Conservation (phyloP, 2,888 invertebrate genomes). For the Diogma glabrata region DNA sequence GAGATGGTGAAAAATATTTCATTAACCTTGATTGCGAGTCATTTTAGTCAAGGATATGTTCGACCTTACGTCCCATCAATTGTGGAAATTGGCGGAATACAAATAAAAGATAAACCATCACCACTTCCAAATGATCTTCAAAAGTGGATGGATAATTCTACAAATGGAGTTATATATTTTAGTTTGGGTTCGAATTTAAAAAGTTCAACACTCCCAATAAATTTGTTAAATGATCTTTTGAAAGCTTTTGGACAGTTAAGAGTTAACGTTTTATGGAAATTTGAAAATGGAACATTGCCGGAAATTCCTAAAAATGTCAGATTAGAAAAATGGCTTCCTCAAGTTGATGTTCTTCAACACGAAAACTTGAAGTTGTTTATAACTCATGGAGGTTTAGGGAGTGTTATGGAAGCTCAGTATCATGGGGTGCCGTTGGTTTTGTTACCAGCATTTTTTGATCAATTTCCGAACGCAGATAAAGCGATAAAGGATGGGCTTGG, state of each 20-base stretch:
- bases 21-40: constrained; percentile 30
- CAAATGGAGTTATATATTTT: constrained; percentile 38
- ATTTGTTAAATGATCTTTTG: constrained; percentile 9
- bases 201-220: constrained; percentile 24
- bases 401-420: constrained; percentile 38
- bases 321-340: constrained; percentile 37
- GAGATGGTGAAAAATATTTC: constrained; percentile 27
- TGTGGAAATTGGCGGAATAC: constrained; percentile 35
- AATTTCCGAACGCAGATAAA: constrained; percentile 38
- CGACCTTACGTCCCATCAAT: constrained; percentile 35
- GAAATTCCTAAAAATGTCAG: constrained; percentile 30
- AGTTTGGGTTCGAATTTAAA: constrained; percentile 37
- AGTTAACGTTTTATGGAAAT: constrained; percentile 16
- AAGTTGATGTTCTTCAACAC: constrained; percentile 38
- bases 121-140: constrained; percentile 24
- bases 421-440: constrained; percentile 40
- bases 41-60: constrained; percentile 29
- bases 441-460: constrained; percentile 41
- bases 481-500: constrained; percentile 36
- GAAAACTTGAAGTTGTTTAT: constrained; percentile 38
- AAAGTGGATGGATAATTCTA: constrained; percentile 28
- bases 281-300: constrained; percentile 23
- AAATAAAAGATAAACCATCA: constrained; percentile 27
- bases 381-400: constrained; percentile 39
- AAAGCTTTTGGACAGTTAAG: constrained; percentile 15